Evolutionary conservation across 2,888 invertebrate species (phyloP), one percentile per base, ranked within the genome.

Genomic region (Nomada ferruginata): DNA sequence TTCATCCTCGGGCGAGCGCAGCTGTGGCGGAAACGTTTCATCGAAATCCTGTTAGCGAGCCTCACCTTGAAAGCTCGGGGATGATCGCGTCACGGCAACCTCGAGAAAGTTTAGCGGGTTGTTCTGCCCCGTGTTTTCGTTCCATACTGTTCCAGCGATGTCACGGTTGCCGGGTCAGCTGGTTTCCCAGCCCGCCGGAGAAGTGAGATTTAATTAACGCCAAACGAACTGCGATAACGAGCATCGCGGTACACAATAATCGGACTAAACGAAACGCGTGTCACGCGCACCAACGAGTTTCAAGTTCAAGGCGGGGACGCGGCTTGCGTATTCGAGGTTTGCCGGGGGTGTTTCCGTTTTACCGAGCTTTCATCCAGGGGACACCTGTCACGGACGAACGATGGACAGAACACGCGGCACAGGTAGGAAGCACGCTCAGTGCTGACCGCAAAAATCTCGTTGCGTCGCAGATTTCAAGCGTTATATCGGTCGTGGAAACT

Each of bases 251-350:
- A 52, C 47, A 59, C 83, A 74, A 83, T 83, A 83, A 82, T 47
- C 18, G 61, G 63, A 78, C 74, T 59, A 57, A 69, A 75, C 61
- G 47, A 47, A 42, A 70, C 76, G 59, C 61, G 20, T 13, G 18
- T 50, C 55, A 53, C 57, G 63, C 71, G 66, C 26, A 7, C 55
- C 18, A 52, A 65, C 29, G 59, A 11, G 36, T 71, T 73, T 59
- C 73, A 85, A 87, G 86, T 87, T 88, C 84, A 87, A 88, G 86
- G 82, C 50, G 59, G 80, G 42, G 26, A 9, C 9, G 42, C 10
- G 13, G 13, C 10, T 10, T n/a, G 57, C 18, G 42, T 11, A 53
- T 15, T 53, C 7, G 61, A 63, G 23, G 18, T 36, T n/a, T 15
- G n/a, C 13, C 52, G 18, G 52, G 15, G 26, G 36, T 60, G 52